Conservation (phyloP, 2,113 vertebrate genomes). For the Pteropus alecto region DNA sequence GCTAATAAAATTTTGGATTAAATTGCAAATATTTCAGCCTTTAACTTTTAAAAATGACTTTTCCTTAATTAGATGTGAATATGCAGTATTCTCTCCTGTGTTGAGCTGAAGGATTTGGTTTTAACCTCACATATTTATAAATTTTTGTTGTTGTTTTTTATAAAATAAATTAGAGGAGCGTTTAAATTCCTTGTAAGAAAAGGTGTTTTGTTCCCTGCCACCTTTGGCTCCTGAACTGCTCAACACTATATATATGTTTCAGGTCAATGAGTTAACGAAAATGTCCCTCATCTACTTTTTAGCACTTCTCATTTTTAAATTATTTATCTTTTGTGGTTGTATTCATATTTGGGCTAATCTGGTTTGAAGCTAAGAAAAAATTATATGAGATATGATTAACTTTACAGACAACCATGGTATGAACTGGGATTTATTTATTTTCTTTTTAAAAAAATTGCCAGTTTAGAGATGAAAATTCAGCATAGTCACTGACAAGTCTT, state of each 20-base stretch:
- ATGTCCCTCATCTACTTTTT: constrained; percentile 12
- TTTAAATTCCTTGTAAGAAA: constrained; percentile 49
- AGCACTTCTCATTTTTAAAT: constrained; percentile 50
- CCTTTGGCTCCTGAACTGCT: constrained; percentile 5
- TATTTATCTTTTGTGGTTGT: not conserved
- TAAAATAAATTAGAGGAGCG: not conserved
- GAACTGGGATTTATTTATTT: not conserved
- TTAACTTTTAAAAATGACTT: constrained; percentile 73
- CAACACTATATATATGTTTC: constrained; percentile 19
- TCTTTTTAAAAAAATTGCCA: not conserved
- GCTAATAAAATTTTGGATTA: constrained; percentile 82
- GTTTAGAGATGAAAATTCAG: constrained; percentile 47
- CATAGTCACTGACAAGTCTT: constrained; percentile 43
- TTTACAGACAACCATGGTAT: not conserved
- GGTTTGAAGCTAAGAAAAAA: constrained; percentile 4
- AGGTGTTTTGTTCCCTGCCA: not conserved
- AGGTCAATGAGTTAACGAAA: constrained; percentile 40
- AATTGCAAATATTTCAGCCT: constrained; percentile 77
- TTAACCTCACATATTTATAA: constrained; percentile 21
- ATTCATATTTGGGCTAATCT: not conserved
- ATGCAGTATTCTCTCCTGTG: not conserved
- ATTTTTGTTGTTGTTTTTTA: constrained; percentile 14
- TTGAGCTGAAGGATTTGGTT: constrained; percentile 63
- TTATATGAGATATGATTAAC: not conserved
- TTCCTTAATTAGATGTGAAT: constrained; percentile 69